These are phyloP conservation scores for Manis pentadactyla DNA, from an alignment of 2,797 vertebrate genomes.

Conservation along the genomic window DNA sequence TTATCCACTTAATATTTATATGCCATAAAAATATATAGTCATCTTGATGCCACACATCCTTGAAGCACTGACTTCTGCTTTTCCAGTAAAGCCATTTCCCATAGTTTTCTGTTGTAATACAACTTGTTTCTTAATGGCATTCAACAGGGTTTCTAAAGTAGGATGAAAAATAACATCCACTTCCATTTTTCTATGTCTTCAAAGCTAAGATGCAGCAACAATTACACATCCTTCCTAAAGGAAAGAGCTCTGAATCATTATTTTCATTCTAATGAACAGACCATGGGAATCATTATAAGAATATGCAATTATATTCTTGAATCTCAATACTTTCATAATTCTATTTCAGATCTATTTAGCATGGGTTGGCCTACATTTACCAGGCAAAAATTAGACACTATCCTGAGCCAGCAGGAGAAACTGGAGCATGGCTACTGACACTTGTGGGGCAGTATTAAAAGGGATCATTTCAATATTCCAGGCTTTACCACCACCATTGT, in stretches of 20 bases:
- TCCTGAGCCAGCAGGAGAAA: neutral
- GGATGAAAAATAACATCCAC: neutral
- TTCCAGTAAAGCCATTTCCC: constrained; percentile 7
- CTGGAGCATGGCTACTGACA: neutral
- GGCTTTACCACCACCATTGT: neutral
- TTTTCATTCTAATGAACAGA: neutral
- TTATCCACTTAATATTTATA: neutral
- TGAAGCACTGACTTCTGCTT: neutral
- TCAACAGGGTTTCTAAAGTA: neutral
- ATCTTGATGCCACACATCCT: neutral
- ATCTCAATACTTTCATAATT: neutral
- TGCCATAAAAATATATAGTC: neutral
- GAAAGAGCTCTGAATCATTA: neutral
- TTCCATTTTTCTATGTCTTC: neutral
- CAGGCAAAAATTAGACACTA: neutral
- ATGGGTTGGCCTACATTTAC: neutral
- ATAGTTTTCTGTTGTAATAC: neutral
- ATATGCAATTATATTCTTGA: neutral
- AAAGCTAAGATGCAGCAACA: neutral
- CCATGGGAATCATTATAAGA: neutral
- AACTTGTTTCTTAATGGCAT: neutral
- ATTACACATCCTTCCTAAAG: neutral
- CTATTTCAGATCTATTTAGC: neutral
- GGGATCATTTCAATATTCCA: neutral
- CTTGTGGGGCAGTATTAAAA: neutral